Evolutionary conservation across 2,797 vertebrate genomes (phyloP), one percentile per base, ranked within the genome.

Genomic region (Micropoecilia bifurca): DNA sequence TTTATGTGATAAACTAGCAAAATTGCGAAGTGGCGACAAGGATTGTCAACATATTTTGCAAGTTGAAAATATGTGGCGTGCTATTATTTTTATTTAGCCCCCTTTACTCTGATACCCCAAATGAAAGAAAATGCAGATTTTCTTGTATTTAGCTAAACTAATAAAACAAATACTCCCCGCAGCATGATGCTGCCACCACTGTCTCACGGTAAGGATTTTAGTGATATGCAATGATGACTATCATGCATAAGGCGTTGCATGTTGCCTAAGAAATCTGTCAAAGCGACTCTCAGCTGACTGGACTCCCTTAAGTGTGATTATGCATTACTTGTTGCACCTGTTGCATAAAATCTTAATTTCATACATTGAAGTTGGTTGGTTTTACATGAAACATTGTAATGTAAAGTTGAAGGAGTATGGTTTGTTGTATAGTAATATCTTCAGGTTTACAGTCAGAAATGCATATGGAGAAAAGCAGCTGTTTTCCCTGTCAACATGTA

Each of bases 381-480:
- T 41, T 68, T 41, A 41, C 30, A 36, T 3, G 30, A 30, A n/a
- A 41, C 22, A 12, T 5, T 12, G 2, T 6, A 25, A 25, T 3
- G 9, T 9, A 68, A 22, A 2, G 8, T 39, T 41, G 20, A 6
- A 68, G 39, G 20, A 59, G 55, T 30, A 30, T 6, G 2, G 30
- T 63, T 61, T n/a, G 59, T 63, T 63, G 3, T 7, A 22, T 61
- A 7, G 57, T 61, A 33, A 33, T 33, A 16, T 61, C n/a, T n/a
- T 28, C n/a, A n/a, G n/a, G 12, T 10, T n/a, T 57, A 57, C 53
- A 28, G 53, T 57, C 28, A 13, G 55, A 57, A 13, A 28, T 57
- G 13, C n/a, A 66, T 45, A 57, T 57, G 48, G 66, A 16, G 20
- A 36, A 33, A 36, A 46, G 88, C 83, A 86, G 84, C 66, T 12